Evolutionary conservation across 2,797 vertebrate genomes (phyloP).

Genomic region (Eleutherodactylus coqui): DNA sequence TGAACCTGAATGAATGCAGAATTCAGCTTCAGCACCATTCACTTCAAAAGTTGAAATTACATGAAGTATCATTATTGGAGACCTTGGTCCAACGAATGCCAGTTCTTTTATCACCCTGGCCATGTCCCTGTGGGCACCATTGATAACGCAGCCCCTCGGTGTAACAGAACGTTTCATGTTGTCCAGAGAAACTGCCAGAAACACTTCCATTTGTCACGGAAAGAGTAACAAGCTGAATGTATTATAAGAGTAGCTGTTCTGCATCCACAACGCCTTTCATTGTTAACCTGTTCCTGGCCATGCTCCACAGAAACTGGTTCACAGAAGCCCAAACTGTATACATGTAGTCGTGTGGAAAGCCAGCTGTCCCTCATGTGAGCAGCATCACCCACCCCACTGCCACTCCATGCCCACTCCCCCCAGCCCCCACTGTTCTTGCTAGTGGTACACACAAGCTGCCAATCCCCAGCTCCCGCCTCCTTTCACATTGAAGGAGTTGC

Average conservation of each 20-base stretch:
- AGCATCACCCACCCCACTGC: background rate
- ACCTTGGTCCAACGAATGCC: background rate
- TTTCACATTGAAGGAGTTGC: slow-evolving; percentile 51
- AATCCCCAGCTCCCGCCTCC: slow-evolving; percentile 35
- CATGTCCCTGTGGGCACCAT: too few relatives aligned
- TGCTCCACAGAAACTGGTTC: background rate
- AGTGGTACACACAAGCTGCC: slow-evolving; percentile 47
- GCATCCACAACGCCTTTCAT: background rate
- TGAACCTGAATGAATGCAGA: background rate
- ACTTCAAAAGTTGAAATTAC: background rate
- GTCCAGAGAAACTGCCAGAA: background rate
- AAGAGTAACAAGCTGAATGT: background rate
- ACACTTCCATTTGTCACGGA: background rate
- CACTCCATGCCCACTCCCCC: slow-evolving; percentile 11
- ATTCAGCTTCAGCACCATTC: background rate
- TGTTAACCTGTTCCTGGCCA: background rate
- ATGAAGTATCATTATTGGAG: background rate
- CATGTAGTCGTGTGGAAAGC: background rate
- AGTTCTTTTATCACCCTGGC: background rate
- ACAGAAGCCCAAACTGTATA: background rate
- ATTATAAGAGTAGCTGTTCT: background rate
- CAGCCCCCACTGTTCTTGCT: slow-evolving; percentile 27
- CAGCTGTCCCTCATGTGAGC: background rate
- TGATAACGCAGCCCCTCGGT: background rate
- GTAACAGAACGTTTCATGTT: background rate